Base-by-base conservation (phyloP, 2,113 vertebrate species). In the Chlamydotis undulata region DNA sequence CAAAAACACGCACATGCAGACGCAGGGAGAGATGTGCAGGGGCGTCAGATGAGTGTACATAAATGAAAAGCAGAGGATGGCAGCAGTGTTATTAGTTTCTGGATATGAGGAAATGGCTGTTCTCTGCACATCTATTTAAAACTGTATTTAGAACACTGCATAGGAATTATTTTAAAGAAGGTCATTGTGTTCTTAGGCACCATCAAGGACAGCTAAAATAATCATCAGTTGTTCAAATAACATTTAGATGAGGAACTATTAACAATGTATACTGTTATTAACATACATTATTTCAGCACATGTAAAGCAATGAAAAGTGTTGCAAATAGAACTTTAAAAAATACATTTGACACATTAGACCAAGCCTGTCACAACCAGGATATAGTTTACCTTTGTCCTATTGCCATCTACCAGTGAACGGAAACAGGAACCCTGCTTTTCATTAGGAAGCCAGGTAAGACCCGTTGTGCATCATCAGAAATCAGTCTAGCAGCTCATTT, bases 1-100 rank as follows among this genome's bases (percentile, higher is more conserved):
- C n/a, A 37, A 56, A 79, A 69, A 4, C 31, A 15, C 14, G 12
- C 39, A 11, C 29, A 57, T 64, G 45, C 77, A 83, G 86, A 87
- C 0, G 1, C 67, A 71, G 67, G 47, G 61, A 70, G 82, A 88
- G 49, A 77, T n/a, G 63, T 85, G 77, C 47, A 80, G 56, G 76
- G 78, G 33, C 50, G 33, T 77, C 65, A 87, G 49, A 76, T 50
- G 78, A 80, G 26, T 47, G 70, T 82, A 83, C 94, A 26, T 93
- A 77, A 90, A 87, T 92, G 93, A 95, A 85, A 90, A 96, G 96
- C 97, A 95, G 96, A 97, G 94, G 95, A 96, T 97, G 96, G 96
- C 95, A 97, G 96, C 94, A 97, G 85, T 68, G 92, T 75, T 96
- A 90, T 76, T 97, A 57, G 74, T 94, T 96, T 95, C 81, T 91